These are phyloP conservation scores for Brassicogethes aeneus DNA, from an alignment of 2,888 invertebrate species.

Conservation along the genomic window DNA sequence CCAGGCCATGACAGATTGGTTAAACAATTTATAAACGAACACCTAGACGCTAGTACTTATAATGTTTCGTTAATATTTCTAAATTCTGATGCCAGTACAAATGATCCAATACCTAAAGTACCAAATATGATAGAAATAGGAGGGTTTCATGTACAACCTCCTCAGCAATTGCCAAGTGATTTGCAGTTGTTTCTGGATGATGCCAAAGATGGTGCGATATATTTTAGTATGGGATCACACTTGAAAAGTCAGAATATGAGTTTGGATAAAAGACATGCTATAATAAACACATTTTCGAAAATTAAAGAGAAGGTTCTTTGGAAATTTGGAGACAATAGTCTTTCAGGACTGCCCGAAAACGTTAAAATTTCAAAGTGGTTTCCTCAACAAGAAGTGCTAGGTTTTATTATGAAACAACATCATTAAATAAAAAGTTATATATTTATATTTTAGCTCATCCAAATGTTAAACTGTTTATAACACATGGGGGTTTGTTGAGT, in stretches of 20 bases:
- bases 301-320: constrained; percentile 47
- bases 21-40: constrained; percentile 20
- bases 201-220: constrained; percentile 47
- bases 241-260: constrained; percentile 49
- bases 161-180: constrained; percentile 35
- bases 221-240: constrained; percentile 53
- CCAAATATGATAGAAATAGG: constrained; percentile 50
- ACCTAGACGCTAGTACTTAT: constrained; percentile 21
- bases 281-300: constrained; percentile 49
- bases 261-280: constrained; percentile 41
- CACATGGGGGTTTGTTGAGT: constrained; percentile 51
- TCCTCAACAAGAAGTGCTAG: constrained; percentile 12
- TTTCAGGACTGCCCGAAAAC: constrained; percentile 30
- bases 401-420: constrained; percentile 3
- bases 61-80: constrained; percentile 26
- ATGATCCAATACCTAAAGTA: constrained; percentile 41
- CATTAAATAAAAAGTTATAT: background rate
- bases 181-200: constrained; percentile 45
- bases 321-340: constrained; percentile 43
- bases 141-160: constrained; percentile 41
- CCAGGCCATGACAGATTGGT: too few relatives aligned
- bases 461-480: constrained; percentile 49
- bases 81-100: constrained; percentile 43
- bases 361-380: constrained; percentile 14
- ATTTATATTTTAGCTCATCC: constrained; percentile 39